Evolutionary conservation across 2,113 vertebrate genomes (phyloP), one percentile per base, ranked within the genome.

Genomic region (Menidia beryllina): DNA sequence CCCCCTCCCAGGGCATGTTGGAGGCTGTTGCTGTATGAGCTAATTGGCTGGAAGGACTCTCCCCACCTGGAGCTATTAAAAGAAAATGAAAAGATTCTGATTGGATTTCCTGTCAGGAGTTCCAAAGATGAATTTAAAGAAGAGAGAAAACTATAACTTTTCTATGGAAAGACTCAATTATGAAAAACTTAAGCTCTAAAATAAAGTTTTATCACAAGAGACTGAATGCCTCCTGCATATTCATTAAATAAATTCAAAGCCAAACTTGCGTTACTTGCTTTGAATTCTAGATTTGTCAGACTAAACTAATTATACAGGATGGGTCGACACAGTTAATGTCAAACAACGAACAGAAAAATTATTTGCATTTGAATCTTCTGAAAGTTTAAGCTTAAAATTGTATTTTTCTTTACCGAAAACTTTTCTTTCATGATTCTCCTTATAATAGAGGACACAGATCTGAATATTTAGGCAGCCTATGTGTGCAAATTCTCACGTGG

Each of bases 11-110:
- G 71, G 67, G 77, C 69, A 55, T 63, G 60, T 79, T 61, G 77
- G 79, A 70, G 51, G 64, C 80, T 50, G 57, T 70, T 75, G 74
- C 83, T 73, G 65, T 75, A 69, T 34, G 80, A 75, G 76, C 82
- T 89, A 89, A 91, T 86, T 89, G 86, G 77, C 66, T 82, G 68
- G 86, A 79, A 88, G 56, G 76, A 83, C 80, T 83, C 53, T 72
- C 48, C 34, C 36, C 4, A 77, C 78, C 79, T 55, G 47, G 43
- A 75, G 72, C 79, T 71, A 70, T 77, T 75, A 75, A 72, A 73
- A 65, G 58, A 72, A 82, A 86, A 85, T 41, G 66, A 81, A 13
- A 17, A 30, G 55, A 70, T 77, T 67, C 60, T 14, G 25, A 74
- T 72, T 71, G 64, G 83, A 27, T 66, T 75, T 53, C 61, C 27